Percentiles rank a stretch among this genome's conserved stretches.
These are phyloP conservation scores for Phycodurus eques DNA, from an alignment of 2,113 vertebrate genomes.

Conservation along the genomic window DNA sequence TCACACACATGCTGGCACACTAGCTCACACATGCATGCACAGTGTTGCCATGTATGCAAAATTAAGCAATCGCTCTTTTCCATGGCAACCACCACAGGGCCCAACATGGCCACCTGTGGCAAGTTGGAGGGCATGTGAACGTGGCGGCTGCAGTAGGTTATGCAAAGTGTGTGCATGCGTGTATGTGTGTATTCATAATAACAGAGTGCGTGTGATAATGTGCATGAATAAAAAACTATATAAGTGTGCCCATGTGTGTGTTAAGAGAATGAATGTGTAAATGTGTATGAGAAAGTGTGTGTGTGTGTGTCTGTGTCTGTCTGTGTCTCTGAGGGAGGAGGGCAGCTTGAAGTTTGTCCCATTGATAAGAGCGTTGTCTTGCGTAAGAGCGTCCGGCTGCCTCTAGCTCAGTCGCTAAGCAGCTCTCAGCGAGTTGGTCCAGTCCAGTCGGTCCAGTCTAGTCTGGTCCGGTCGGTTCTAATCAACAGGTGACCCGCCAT, in stretches of 20 bases:
- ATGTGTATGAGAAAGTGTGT: too few species aligned
- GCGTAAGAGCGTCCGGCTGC: slow-evolving; percentile 35
- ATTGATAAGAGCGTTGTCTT: slow-evolving; percentile 56
- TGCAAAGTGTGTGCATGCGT: slow-evolving; percentile 17
- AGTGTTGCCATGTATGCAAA: slow-evolving; percentile 15
- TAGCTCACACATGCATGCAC: slow-evolving; percentile 9
- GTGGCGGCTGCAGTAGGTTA: slow-evolving; percentile 36
- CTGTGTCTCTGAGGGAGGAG: not conserved
- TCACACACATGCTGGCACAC: slow-evolving; percentile 1
- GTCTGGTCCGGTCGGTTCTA: not conserved
- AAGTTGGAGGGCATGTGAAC: slow-evolving; percentile 33
- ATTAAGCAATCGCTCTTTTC: slow-evolving; percentile 22
- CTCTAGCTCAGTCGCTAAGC: slow-evolving; percentile 1
- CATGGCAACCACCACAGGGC: slow-evolving; percentile 22
- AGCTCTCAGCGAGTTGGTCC: slow-evolving; percentile 12
- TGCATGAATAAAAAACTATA: not conserved
- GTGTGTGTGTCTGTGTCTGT: too few species aligned
- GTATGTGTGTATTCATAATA: not conserved
- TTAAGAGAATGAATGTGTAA: not conserved
- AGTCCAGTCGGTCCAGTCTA: not conserved
- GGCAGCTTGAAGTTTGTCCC: slow-evolving; percentile 55
- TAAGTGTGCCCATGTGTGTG: not conserved
- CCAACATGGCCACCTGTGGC: slow-evolving; percentile 33
- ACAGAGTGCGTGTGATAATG: not conserved
- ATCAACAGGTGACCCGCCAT: not conserved